phyloP scores from a whole-genome alignment of 2,888 invertebrate genomes.

The Ecdyonurus torrentis region DNA sequence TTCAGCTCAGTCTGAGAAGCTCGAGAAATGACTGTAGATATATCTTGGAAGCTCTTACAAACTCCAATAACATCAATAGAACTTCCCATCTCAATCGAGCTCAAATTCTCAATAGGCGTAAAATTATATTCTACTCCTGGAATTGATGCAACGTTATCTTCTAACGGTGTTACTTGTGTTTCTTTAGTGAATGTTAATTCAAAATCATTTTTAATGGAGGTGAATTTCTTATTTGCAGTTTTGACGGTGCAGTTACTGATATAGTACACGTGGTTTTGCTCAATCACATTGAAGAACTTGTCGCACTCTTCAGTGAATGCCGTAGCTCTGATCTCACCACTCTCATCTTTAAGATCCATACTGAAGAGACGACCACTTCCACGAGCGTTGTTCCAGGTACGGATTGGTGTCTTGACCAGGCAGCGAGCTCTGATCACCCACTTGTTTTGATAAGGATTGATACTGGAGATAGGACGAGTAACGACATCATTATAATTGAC shows the following conservation, averaged over 20 bases:
- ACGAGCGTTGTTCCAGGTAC: conserved; percentile 79
- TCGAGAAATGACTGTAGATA: conserved; percentile 52
- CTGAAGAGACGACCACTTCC: conserved; percentile 91
- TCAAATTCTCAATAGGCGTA: conserved; percentile 54
- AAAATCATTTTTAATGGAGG: conserved; percentile 76
- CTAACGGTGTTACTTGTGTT: conserved; percentile 36
- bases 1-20: conserved; percentile 66
- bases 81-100: conserved; percentile 43
- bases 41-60: conserved; percentile 53
- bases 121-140: conserved; percentile 67
- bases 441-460: conserved; percentile 91
- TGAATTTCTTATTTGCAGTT: conserved; percentile 82
- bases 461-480: conserved; percentile 60
- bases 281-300: conserved; percentile 11
- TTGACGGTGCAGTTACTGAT: conserved; percentile 75
- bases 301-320: conserved; percentile 57
- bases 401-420: conserved; percentile 58
- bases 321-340: conserved; percentile 84
- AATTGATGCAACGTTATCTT: conserved; percentile 40
- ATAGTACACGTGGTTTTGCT: conserved; percentile 72
- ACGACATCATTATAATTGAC: not conserved
- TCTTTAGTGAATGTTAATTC: conserved; percentile 81
- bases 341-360: conserved; percentile 83
- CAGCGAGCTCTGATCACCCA: conserved; percentile 89
- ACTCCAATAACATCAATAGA: conserved; percentile 77